Conservation (phyloP, 2,797 vertebrate genomes). For the Parambassis ranga region DNA sequence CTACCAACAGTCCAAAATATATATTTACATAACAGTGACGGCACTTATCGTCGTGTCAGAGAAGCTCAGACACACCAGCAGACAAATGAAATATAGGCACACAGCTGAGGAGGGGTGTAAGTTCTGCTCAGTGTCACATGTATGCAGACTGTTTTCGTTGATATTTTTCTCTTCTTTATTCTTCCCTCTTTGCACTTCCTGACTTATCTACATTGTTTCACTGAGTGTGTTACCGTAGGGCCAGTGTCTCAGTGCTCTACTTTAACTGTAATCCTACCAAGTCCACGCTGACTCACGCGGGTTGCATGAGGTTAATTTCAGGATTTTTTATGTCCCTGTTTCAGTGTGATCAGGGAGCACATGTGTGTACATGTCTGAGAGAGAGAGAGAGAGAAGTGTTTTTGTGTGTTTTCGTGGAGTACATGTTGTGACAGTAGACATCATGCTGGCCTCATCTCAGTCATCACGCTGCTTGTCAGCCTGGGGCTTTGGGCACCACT, state of each 20-base stretch:
- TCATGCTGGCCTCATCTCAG: conserved; percentile 66
- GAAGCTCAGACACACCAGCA: too few relatives aligned
- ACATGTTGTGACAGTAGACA: conserved; percentile 63
- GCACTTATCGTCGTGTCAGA: too few relatives aligned
- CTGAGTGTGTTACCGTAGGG: too few relatives aligned
- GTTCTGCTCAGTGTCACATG: too few relatives aligned
- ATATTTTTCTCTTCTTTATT: neutral
- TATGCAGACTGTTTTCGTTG: too few relatives aligned
- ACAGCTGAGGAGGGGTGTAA: too few relatives aligned
- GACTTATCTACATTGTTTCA: too few relatives aligned
- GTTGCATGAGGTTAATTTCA: conserved; percentile 25
- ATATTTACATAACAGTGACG: too few relatives aligned
- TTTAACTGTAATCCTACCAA: conserved; percentile 36
- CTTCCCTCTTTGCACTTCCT: conserved; percentile 44
- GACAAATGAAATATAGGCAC: too few relatives aligned
- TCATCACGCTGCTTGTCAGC: conserved; percentile 60
- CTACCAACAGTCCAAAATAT: too few relatives aligned
- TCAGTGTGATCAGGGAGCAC: conserved; percentile 51
- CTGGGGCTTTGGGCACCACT: conserved; percentile 52
- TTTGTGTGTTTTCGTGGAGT: conserved; percentile 32
- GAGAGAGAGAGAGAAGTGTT: neutral
- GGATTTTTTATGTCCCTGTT: conserved; percentile 40
- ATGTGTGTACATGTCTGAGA: conserved; percentile 4
- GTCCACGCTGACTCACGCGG: conserved; percentile 34
- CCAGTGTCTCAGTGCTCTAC: conserved; percentile 27